phyloP scores from a whole-genome alignment of 2,113 vertebrate genomes.

The Hippoglossus stenolepis region DNA sequence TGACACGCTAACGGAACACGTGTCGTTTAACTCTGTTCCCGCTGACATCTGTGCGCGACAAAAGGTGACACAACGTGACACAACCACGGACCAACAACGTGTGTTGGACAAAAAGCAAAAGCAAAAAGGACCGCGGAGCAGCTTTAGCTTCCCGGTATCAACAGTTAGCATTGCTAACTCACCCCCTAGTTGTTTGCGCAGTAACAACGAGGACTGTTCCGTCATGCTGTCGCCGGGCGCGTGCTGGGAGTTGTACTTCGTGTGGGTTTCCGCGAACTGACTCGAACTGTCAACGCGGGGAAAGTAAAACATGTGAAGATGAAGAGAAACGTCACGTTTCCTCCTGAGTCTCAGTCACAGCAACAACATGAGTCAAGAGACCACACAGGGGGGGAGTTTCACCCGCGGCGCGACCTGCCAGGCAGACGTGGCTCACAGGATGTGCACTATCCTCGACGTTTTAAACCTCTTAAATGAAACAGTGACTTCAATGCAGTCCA shows the following conservation, averaged over 20 bases:
- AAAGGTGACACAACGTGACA: too few species aligned
- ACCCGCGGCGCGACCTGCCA: not conserved
- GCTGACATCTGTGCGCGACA: not conserved
- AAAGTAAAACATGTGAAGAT: not conserved
- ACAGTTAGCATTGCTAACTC: conserved; percentile 47
- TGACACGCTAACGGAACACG: conserved; percentile 7
- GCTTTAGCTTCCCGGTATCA: not conserved
- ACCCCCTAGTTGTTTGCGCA: conserved; percentile 85
- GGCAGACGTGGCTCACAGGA: not conserved
- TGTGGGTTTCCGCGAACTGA: not conserved
- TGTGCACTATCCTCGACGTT: accelerated
- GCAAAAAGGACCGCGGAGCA: too few species aligned
- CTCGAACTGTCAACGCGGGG: not conserved
- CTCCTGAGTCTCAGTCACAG: not conserved
- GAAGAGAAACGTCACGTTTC: conserved; percentile 50
- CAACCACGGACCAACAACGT: not conserved
- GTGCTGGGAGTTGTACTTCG: too few species aligned
- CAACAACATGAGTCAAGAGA: conserved; percentile 25
- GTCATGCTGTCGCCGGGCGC: conserved; percentile 64
- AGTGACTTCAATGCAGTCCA: too few species aligned
- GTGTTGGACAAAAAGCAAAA: not conserved
- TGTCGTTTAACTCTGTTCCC: not conserved
- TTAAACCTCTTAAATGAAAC: not conserved
- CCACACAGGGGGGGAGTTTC: not conserved
- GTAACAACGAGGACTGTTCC: conserved; percentile 80